These are phyloP conservation scores for Phanerotoma sp. DNA, from an alignment of 2,888 invertebrate genomes.

Conservation along the genomic window DNA sequence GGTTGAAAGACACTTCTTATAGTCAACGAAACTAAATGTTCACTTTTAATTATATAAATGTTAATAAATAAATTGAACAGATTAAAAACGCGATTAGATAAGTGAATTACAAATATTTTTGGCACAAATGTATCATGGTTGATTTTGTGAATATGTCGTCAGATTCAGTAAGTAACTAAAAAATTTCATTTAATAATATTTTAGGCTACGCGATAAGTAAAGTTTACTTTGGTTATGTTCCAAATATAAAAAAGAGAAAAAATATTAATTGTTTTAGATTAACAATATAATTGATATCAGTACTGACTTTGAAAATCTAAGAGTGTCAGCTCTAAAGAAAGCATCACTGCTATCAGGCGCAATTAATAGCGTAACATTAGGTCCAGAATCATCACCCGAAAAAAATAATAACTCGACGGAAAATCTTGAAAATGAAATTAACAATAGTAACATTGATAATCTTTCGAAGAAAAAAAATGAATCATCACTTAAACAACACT, in stretches of 20 bases:
- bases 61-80: too few relatives aligned
- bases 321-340: conserved; percentile 64
- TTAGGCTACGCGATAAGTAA: too few relatives aligned
- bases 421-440: conserved; percentile 42
- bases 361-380: conserved; percentile 62
- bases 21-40: too few relatives aligned
- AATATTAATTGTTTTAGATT: conserved; percentile 15
- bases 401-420: conserved; percentile 34
- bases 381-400: conserved; percentile 50
- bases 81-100: too few relatives aligned
- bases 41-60: too few relatives aligned
- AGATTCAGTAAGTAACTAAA: conserved; percentile 30
- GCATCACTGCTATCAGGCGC: conserved; percentile 61
- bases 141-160: conserved; percentile 33
- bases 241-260: too few relatives aligned
- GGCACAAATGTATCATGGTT: too few relatives aligned
- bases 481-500: conserved; percentile 47
- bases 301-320: conserved; percentile 59
- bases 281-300: conserved; percentile 44
- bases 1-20: too few relatives aligned
- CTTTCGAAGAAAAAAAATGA: conserved; percentile 47
- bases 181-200: conserved; percentile 11
- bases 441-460: conserved; percentile 43
- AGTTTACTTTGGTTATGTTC: conserved; percentile 2
- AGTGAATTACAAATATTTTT: too few relatives aligned